These are phyloP conservation scores for Thamnophis sirtalis DNA, from an alignment of 2,113 vertebrate genomes.

Conservation along the genomic window DNA sequence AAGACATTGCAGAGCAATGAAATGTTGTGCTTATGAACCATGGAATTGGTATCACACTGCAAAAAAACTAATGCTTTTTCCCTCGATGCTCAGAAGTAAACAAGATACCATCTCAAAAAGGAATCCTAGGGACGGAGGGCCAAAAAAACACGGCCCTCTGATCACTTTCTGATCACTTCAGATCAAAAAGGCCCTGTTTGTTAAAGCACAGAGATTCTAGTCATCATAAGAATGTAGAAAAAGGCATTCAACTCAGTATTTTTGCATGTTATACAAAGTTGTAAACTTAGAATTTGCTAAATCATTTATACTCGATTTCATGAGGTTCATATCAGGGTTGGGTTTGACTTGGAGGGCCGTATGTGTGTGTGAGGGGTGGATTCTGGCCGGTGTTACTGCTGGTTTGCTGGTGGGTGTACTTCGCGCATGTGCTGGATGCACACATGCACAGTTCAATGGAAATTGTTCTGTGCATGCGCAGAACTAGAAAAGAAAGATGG, in stretches of 20 bases:
- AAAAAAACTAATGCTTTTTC: neutral
- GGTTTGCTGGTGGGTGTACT: no score
- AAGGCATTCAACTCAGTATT: neutral
- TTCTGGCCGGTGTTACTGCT: no score
- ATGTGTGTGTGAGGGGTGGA: no score
- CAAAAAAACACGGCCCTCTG: neutral
- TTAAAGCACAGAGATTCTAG: neutral
- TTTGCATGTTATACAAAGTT: neutral
- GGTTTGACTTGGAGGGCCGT: no score
- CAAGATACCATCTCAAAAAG: neutral
- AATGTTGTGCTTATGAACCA: neutral
- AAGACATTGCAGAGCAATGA: neutral
- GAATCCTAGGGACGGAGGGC: neutral
- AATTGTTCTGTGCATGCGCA: no score
- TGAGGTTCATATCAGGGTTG: no score
- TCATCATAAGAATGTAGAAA: neutral
- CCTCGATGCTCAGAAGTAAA: neutral
- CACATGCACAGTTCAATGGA: no score
- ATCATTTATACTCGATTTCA: neutral
- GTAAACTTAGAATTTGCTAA: neutral
- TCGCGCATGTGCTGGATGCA: no score
- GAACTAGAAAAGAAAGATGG: no score
- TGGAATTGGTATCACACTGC: neutral
- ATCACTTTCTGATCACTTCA: neutral
- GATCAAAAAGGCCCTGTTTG: no score